Evolutionary conservation across 1,140 invertebrate species (phyloP), one percentile per base, ranked within the genome.

Genomic region (Aricia agestis): DNA sequence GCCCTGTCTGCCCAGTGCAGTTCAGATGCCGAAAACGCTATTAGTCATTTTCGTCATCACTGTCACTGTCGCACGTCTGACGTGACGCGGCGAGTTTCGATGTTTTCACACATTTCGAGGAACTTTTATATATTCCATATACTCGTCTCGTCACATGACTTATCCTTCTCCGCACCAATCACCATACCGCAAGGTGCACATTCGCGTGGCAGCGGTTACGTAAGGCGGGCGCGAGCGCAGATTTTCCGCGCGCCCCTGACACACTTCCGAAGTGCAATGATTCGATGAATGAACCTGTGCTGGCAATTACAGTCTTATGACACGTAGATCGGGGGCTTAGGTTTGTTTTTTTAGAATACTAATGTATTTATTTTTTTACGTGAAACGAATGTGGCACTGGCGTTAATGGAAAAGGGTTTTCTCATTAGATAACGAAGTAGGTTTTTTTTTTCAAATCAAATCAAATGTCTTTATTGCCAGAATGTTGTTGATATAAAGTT

Each of bases 241-340:
- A 72, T 73, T 73, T 75, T 69, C 72, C 74, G 71, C 71, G 71
- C 68, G 59, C 19, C 66, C 71, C 68, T 74, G 61, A 74, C 69
- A 74, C 67, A 68, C 45, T 58, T 68, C 25, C 67, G n/a, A 63
- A 63, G 59, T 63, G 59, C 59, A 63, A 63, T 63, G 59, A 19
- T 63, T 63, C 59, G 59, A 63, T 63, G 59, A 63, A 63, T 63
- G 59, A 63, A 63, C 59, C 59, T 63, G 58, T 18, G 45, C 45
- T 15, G 45, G 45, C 45, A 52, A 52, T 52, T 36, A 36, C 45
- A 13, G 45, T 52, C 13, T 52, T 52, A 52, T 52, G 13, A 52
- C 45, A 52, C 45, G 13, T 52, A 52, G 45, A 52, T 52, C 45
- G 13, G 10, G 9, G 45, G 45, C 45, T 52, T 52, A 13, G 13